Conservation (phyloP, 2,888 invertebrate genomes). For the Heliconius sara region DNA sequence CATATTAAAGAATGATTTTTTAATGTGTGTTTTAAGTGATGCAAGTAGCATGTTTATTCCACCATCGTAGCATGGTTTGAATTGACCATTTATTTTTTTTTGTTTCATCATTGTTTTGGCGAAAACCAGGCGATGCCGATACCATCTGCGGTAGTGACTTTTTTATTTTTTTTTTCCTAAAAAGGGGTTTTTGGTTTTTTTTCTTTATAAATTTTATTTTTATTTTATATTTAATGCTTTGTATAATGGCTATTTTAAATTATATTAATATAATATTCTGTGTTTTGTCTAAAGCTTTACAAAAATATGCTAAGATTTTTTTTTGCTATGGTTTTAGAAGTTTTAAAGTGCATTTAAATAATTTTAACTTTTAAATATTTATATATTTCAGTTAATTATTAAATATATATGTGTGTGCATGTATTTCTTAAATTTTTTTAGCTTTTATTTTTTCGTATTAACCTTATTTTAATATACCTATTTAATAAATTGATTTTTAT, state of each 20-base stretch:
- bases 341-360: neutral
- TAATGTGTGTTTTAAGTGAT: conserved; percentile 48
- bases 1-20: conserved; percentile 25
- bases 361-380: neutral
- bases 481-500: neutral
- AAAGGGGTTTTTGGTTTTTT: conserved; percentile 40
- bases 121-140: conserved; percentile 87
- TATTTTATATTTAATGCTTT: conserved; percentile 12
- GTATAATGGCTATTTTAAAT: conserved; percentile 1
- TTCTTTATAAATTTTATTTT: conserved; percentile 29
- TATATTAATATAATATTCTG: conserved; percentile 54
- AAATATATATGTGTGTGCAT: neutral
- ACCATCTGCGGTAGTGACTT: conserved; percentile 87
- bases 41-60: conserved; percentile 48
- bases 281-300: neutral
- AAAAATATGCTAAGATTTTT: neutral
- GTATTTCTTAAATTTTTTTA: neutral
- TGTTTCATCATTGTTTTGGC: conserved; percentile 80
- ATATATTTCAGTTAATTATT: neutral
- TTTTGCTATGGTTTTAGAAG: neutral
- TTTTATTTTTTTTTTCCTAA: conserved; percentile 63
- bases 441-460: neutral
- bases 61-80: conserved; percentile 74
- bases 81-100: conserved; percentile 66
- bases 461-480: neutral